These are phyloP conservation scores for Gadopsis bispinosus DNA, from an alignment of 2,797 vertebrate genomes.

Conservation along the genomic window DNA sequence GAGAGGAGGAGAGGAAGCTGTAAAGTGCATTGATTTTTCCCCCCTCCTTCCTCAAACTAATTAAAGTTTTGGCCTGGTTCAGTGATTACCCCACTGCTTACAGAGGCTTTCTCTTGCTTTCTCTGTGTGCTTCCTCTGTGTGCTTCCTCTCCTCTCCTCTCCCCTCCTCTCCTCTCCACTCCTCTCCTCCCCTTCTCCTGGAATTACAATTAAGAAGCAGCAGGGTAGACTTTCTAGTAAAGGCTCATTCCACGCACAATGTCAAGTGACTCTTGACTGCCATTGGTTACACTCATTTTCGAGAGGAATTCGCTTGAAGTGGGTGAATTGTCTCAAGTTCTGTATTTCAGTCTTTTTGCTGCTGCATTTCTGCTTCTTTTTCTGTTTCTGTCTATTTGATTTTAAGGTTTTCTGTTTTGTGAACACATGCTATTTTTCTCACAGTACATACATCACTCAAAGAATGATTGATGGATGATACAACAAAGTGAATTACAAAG, in stretches of 20 bases:
- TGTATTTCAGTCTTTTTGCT: slow-evolving; percentile 37
- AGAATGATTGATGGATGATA: slow-evolving; percentile 37
- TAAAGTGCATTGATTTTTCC: slow-evolving; percentile 82
- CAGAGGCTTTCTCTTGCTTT: slow-evolving; percentile 79
- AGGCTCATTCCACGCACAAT: slow-evolving; percentile 55
- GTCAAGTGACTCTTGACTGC: slow-evolving; percentile 73
- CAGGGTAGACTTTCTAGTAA: slow-evolving; percentile 67
- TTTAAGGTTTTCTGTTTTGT: slow-evolving; percentile 7
- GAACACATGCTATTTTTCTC: slow-evolving; percentile 10
- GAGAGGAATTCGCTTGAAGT: slow-evolving; percentile 65
- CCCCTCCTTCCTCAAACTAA: slow-evolving; percentile 83
- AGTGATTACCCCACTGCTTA: slow-evolving; percentile 86
- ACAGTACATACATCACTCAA: slow-evolving; percentile 22
- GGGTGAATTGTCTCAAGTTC: slow-evolving; percentile 44
- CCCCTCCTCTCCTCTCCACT: slow-evolving; percentile 14
- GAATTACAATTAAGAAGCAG: slow-evolving; percentile 79
- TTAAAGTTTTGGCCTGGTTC: slow-evolving; percentile 87
- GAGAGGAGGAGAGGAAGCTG: slow-evolving; percentile 72
- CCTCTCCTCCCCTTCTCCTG: slow-evolving; percentile 29
- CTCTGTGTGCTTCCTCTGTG: slow-evolving; percentile 67
- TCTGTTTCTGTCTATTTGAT: slow-evolving; percentile 3
- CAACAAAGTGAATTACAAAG: slow-evolving; percentile 54
- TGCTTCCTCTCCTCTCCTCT: slow-evolving; percentile 56
- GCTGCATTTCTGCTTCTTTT: background rate
- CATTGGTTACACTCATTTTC: slow-evolving; percentile 59